Evolutionary conservation across 2,113 vertebrate genomes (phyloP).

Genomic region (Quiscalus mexicanus): DNA sequence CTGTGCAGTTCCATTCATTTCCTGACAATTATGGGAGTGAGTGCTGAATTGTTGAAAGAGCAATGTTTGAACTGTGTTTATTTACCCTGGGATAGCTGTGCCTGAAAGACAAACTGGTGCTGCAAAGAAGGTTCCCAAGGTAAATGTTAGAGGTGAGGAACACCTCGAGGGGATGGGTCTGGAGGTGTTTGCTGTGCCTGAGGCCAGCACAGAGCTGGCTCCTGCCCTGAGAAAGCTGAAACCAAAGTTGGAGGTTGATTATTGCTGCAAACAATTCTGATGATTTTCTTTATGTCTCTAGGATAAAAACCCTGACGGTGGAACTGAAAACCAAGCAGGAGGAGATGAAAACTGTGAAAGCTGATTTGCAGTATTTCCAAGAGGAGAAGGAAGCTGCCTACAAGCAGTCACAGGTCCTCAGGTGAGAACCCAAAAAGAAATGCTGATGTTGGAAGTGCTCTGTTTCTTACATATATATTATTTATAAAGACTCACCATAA

Average conservation of each 20-base stretch:
- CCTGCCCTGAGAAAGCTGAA: neutral
- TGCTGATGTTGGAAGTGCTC: neutral
- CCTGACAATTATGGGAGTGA: neutral
- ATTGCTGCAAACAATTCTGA: neutral
- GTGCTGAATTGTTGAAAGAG: neutral
- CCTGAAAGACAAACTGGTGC: neutral
- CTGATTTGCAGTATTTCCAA: constrained; percentile 64
- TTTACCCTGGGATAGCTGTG: neutral
- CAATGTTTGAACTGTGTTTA: neutral
- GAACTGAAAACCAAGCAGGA: constrained; percentile 76
- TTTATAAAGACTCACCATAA: neutral
- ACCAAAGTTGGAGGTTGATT: neutral
- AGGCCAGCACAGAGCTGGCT: neutral
- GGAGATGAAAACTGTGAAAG: constrained; percentile 64
- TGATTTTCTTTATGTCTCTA: constrained; percentile 37
- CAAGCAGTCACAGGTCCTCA: constrained; percentile 69
- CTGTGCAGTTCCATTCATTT: neutral
- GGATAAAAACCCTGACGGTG: constrained; percentile 61
- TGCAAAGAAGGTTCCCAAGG: neutral
- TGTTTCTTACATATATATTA: rapidly evolving
- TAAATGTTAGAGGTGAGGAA: neutral
- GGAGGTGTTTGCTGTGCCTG: neutral
- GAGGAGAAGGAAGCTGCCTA: constrained; percentile 72
- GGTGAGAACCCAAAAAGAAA: constrained; percentile 68
- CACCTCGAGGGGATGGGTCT: neutral